These are phyloP conservation scores for Hypsibius dujardini DNA, from an alignment of 1,140 invertebrate genomes.

Conservation along the genomic window DNA sequence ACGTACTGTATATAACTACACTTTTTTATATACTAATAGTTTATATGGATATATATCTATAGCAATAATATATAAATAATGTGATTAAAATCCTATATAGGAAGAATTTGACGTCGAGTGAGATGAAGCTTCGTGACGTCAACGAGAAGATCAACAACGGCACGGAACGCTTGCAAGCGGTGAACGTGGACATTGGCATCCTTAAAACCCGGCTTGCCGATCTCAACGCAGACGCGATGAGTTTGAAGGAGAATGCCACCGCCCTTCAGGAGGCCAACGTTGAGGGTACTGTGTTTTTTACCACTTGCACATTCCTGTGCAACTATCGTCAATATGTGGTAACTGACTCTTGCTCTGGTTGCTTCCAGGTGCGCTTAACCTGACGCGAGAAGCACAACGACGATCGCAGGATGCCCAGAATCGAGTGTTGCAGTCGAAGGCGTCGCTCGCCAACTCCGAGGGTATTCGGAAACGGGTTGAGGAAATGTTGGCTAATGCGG, in stretches of 20 bases:
- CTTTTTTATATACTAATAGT: constrained; percentile 12
- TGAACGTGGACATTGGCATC: constrained; percentile 54
- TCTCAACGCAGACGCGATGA: constrained; percentile 51
- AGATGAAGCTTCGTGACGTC: constrained; percentile 41
- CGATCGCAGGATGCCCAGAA: constrained; percentile 48
- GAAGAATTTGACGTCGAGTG: constrained; percentile 36
- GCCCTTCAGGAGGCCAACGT: constrained; percentile 81
- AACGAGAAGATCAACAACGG: constrained; percentile 51
- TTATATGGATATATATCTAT: constrained; percentile 19
- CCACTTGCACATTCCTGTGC: not conserved
- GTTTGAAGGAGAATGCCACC: constrained; percentile 66
- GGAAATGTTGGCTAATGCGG: constrained; percentile 50
- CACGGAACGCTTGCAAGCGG: constrained; percentile 54
- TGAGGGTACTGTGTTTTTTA: constrained; percentile 41
- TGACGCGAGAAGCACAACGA: constrained; percentile 59
- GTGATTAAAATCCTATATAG: constrained; percentile 27
- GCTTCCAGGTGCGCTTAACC: constrained; percentile 56
- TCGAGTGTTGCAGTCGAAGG: constrained; percentile 25
- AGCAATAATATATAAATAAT: constrained; percentile 13
- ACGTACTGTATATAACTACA: constrained; percentile 21
- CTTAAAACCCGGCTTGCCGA: constrained; percentile 50
- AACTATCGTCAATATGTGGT: not conserved
- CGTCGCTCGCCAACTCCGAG: constrained; percentile 53
- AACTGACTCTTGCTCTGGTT: not conserved
- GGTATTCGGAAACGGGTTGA: constrained; percentile 55